Evolutionary conservation across 2,888 invertebrate genomes (phyloP), one percentile per base, ranked within the genome.

Genomic region (Periphyllus acericola): DNA sequence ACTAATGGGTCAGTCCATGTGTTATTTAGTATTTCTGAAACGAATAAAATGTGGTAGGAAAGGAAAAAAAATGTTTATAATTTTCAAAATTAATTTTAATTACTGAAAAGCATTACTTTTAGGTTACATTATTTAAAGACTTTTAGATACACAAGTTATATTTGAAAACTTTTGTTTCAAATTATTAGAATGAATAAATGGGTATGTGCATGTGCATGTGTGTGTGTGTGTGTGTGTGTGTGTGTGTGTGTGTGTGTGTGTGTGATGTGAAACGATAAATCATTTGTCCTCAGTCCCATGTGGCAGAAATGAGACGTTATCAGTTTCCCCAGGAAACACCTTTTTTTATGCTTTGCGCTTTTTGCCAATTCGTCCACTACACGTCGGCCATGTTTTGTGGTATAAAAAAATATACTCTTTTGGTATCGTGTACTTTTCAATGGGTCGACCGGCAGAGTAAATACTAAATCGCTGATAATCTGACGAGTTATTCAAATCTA

Each of bases 251-350:
- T 32, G 36, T 60, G 19, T 36, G n/a, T 60, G 74, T 19, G n/a
- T 9, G n/a, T 66, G 36, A 60, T 29, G 66, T n/a, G 66, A 66
- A 75, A 76, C 66, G 75, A 75, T 83, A 66, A 60, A 83, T 83
- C 83, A 83, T 83, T 75, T 66, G 83, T 83, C 75, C 32, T 29
- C 21, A 32, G 66, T 83, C 75, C 66, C 60, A 25, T 40, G 52
- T 40, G 75, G 60, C 60, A 60, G n/a, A 25, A 72, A 83, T 52
- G 60, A 60, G 75, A 66, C 40, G 66, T 29, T 74, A 75, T 75
- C 83, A 60, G 60, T 75, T 75, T 83, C 32, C 21, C 83, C 55
- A 40, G 83, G 83, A 75, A 76, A 76, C 60, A 32, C 29, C 55
- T 66, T 75, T 74, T 46, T 75, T 60, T 60, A 66, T 66, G 36